Base-by-base conservation (phyloP, 2,797 vertebrate genomes). In the Coilia nasus region DNA sequence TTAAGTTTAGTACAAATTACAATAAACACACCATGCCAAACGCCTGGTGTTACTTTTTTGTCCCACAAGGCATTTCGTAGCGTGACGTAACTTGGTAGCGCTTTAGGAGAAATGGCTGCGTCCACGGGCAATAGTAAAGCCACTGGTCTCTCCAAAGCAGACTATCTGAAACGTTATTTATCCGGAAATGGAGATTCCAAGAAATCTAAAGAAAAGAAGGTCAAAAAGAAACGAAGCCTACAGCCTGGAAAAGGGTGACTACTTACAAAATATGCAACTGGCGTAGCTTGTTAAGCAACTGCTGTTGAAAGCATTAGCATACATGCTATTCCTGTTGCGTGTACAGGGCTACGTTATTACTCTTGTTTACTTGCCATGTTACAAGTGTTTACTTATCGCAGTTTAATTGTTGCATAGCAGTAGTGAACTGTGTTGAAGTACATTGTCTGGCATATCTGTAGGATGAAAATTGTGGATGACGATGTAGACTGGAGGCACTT, bases 401-500 rank as follows among this genome's bases (percentile, higher is more conserved):
- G 85, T 17, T 46, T 57, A 1, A 17, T 25, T 23, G 17, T 44
- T 82, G 25, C 41, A 60, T n/a, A 19, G 41, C 23, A 31, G 12
- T 23, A 11, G 71, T 71, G 82, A 5, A 15, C 83, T 89, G 21
- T 78, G 19, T 2, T 78, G 31, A 78, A 14, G 6, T 5, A 6
- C 28, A 71, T 21, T 44, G 31, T 17, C 71, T 21, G 35, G 35
- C 35, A n/a, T 78, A 21, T 41, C 71, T 41, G 15, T 89, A 98
- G 97, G 83, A 96, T 98, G 90, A 96, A 96, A 83, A 98, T 98
- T 88, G 97, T 98, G 31, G 97, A 98, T 87, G 97, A 98, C 88
- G 96, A 98, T 84, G 93, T 97, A 82, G 96, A 97, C 86, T 98
- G 97, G 97, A 95, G 92, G 84, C 95, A 95, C 81, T 92, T 94